phyloP scores from a whole-genome alignment of 2,797 vertebrate species.

The Rhinatrema bivittatum region DNA sequence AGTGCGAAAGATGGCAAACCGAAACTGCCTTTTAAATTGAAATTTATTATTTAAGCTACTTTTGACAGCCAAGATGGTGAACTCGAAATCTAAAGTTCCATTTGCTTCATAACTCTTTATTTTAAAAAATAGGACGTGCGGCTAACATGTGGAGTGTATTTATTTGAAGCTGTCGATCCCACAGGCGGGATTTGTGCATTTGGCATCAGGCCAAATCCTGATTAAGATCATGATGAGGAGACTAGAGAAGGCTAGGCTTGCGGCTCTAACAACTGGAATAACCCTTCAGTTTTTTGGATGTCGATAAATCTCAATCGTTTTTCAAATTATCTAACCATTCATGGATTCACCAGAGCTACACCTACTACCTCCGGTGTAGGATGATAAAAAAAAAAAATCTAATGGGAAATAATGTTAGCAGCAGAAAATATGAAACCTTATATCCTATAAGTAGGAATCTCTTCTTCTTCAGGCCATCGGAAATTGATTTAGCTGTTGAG shows the following conservation, averaged over 20 bases:
- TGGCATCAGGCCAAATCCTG: neutral
- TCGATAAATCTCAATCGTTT: constrained; percentile 2
- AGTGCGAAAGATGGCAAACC: too few relatives aligned
- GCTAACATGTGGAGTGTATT: neutral
- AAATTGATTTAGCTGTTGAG: constrained; percentile 24
- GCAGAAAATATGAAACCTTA: constrained; percentile 25
- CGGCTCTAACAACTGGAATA: constrained; percentile 1
- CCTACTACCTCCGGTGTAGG: constrained; percentile 30
- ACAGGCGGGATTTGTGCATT: neutral
- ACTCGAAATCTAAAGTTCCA: neutral
- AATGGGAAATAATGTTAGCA: constrained; percentile 20
- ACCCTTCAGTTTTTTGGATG: constrained; percentile 5
- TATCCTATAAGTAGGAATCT: constrained; percentile 1
- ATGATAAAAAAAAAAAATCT: neutral
- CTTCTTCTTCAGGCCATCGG: constrained; percentile 11
- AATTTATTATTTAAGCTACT: too few relatives aligned
- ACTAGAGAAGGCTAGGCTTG: constrained; percentile 5
- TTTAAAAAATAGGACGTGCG: accelerated
- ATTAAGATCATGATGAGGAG: neutral
- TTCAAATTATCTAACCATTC: constrained; percentile 9
- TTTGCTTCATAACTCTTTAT: neutral
- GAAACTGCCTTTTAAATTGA: too few relatives aligned
- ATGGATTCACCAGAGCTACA: constrained; percentile 24
- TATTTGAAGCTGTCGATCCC: neutral
- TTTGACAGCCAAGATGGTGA: too few relatives aligned